A percentile compares a stretch with the other conserved stretches of the same genome.
Evolutionary conservation across 2,113 vertebrate species (phyloP).

Genomic region (Actenoides lindsayi): DNA sequence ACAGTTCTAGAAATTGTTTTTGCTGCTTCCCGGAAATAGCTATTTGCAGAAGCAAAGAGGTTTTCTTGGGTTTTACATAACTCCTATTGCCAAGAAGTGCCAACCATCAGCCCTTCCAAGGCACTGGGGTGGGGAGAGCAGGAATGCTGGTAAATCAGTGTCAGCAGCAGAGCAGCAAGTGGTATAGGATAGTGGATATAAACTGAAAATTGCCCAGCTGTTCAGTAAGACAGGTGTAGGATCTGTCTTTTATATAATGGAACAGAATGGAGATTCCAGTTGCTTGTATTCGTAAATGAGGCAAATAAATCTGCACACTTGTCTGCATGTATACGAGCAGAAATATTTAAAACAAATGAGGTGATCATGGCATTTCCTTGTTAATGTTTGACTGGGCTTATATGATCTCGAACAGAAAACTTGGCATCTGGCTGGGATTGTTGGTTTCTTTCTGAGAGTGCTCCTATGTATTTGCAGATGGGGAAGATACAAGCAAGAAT

Average conservation of each 20-base stretch:
- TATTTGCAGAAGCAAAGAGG: neutral
- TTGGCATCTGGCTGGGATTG: neutral
- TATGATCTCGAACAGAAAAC: constrained; percentile 6
- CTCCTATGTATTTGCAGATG: neutral
- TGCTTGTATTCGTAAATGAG: constrained; percentile 65
- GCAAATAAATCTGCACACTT: constrained; percentile 70
- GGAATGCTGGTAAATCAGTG: constrained; percentile 17
- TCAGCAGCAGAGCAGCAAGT: constrained; percentile 45
- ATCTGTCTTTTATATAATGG: constrained; percentile 60
- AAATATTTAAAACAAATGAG: constrained; percentile 58
- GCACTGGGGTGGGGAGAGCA: neutral
- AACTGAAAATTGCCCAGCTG: constrained; percentile 73
- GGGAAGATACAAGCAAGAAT: neutral
- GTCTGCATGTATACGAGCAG: constrained; percentile 45
- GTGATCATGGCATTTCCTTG: constrained; percentile 11
- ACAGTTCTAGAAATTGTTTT: neutral
- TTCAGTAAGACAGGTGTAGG: constrained; percentile 71
- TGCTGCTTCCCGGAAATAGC: constrained; percentile 22
- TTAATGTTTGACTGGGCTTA: neutral
- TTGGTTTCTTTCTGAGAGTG: neutral
- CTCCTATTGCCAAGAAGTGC: neutral
- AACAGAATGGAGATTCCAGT: constrained; percentile 68
- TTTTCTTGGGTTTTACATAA: neutral
- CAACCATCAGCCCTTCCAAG: neutral
- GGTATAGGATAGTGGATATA: constrained; percentile 56